Conservation (phyloP, 2,797 vertebrate genomes). For the Hylomyscus alleni region DNA sequence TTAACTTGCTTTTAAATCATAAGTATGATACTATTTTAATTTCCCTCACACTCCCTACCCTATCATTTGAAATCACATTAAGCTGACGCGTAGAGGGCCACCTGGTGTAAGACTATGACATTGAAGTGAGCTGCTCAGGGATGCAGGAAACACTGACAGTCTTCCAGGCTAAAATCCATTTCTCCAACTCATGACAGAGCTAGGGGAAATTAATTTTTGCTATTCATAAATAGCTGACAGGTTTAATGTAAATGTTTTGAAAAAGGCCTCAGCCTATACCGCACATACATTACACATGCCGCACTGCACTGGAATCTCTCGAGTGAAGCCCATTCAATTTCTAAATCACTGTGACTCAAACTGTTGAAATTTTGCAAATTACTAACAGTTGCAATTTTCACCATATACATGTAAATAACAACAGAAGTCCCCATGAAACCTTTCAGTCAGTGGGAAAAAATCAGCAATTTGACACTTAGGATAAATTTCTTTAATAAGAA, state of each 20-base stretch:
- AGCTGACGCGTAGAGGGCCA: conserved; percentile 93
- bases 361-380: conserved; percentile 86
- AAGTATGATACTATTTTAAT: conserved; percentile 94
- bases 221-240: conserved; percentile 92
- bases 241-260: conserved; percentile 92
- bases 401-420: conserved; percentile 85
- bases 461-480: conserved; percentile 81
- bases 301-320: conserved; percentile 84
- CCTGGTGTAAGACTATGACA: conserved; percentile 92
- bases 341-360: conserved; percentile 85
- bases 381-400: conserved; percentile 87
- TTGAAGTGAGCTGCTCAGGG: conserved; percentile 90
- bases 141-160: conserved; percentile 90
- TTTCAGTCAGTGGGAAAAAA: conserved; percentile 83
- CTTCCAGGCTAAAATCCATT: conserved; percentile 89
- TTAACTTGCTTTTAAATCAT: conserved; percentile 94
- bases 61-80: conserved; percentile 94
- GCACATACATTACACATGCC: conserved; percentile 89
- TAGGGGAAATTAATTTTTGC: conserved; percentile 91
- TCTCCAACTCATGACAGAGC: conserved; percentile 90
- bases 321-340: conserved; percentile 85
- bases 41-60: conserved; percentile 92
- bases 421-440: conserved; percentile 82
- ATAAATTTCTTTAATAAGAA: conserved; percentile 82
- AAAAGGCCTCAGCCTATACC: conserved; percentile 90